Evolutionary conservation across 2,113 vertebrate species (phyloP).

Genomic region (Corythaeola cristata): DNA sequence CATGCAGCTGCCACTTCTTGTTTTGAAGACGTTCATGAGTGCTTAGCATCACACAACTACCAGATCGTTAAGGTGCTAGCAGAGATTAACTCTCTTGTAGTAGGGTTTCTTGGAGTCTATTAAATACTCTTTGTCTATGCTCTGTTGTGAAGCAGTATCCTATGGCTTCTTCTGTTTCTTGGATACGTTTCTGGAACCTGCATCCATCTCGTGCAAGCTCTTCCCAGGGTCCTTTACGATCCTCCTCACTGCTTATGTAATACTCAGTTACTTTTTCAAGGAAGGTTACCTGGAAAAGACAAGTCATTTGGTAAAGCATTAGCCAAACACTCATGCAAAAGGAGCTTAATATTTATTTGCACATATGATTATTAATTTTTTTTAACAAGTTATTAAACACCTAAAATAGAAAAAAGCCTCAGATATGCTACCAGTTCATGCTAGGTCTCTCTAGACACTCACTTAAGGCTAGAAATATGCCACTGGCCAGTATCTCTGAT

Average conservation of each 20-base stretch:
- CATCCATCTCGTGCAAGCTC: constrained; percentile 90
- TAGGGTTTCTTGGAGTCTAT: constrained; percentile 48
- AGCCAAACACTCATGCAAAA: background rate
- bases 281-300: constrained; percentile 86
- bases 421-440: rapidly evolving
- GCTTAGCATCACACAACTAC: background rate
- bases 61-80: constrained; percentile 2
- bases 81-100: background rate
- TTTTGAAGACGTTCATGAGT: background rate
- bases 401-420: background rate
- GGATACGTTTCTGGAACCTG: constrained; percentile 88
- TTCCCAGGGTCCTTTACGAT: constrained; percentile 92
- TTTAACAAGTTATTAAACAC: rapidly evolving
- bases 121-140: constrained; percentile 78
- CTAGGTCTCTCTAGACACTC: background rate
- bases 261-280: constrained; percentile 87
- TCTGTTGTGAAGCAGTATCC: constrained; percentile 82
- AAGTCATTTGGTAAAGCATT: background rate
- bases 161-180: constrained; percentile 88
- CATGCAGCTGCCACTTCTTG: constrained; percentile 65
- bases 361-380: rapidly evolving
- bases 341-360: background rate
- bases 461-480: background rate
- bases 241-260: constrained; percentile 87
- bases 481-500: rapidly evolving